Evolutionary conservation across 2,888 invertebrate genomes (phyloP).

Genomic region (Drosophila quinaria): DNA sequence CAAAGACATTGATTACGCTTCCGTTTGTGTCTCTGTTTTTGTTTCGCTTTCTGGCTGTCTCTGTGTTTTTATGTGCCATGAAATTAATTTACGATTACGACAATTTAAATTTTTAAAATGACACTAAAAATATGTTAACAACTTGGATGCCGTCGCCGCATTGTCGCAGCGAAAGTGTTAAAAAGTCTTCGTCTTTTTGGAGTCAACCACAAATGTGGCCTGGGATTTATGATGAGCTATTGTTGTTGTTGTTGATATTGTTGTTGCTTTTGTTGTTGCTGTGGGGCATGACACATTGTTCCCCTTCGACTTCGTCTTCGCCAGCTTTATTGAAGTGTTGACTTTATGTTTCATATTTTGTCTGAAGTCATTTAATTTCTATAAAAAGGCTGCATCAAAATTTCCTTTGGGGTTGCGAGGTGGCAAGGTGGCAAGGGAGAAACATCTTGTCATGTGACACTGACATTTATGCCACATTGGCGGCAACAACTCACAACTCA

Average conservation of each 20-base stretch:
- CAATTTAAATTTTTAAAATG: conserved; percentile 83
- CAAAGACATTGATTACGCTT: conserved; percentile 17
- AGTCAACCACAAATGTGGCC: conserved; percentile 64
- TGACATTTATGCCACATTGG: conserved; percentile 63
- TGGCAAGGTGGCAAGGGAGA: conserved; percentile 1
- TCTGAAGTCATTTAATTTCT: conserved; percentile 66
- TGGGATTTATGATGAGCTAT: conserved; percentile 59
- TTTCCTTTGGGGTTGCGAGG: conserved; percentile 2
- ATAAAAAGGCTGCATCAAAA: conserved; percentile 51
- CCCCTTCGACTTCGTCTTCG: conserved; percentile 41
- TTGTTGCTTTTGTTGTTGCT: conserved; percentile 23
- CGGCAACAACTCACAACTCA: conserved; percentile 26
- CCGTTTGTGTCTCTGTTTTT: conserved; percentile 5
- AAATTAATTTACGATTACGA: conserved; percentile 85
- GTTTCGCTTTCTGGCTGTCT: conserved; percentile 14
- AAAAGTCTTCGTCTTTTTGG: conserved; percentile 50
- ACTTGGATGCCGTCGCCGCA: conserved; percentile 59
- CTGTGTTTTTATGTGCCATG: conserved; percentile 83
- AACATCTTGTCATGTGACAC: conserved; percentile 52
- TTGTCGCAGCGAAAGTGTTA: conserved; percentile 76
- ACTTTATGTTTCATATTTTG: conserved; percentile 66
- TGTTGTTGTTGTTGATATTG: conserved; percentile 32
- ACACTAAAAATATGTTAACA: conserved; percentile 79
- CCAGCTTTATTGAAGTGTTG: conserved; percentile 62
- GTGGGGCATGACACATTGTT: conserved; percentile 57